Evolutionary conservation across 2,797 vertebrate genomes (phyloP).

Genomic region (Gymnopithys bicolor): DNA sequence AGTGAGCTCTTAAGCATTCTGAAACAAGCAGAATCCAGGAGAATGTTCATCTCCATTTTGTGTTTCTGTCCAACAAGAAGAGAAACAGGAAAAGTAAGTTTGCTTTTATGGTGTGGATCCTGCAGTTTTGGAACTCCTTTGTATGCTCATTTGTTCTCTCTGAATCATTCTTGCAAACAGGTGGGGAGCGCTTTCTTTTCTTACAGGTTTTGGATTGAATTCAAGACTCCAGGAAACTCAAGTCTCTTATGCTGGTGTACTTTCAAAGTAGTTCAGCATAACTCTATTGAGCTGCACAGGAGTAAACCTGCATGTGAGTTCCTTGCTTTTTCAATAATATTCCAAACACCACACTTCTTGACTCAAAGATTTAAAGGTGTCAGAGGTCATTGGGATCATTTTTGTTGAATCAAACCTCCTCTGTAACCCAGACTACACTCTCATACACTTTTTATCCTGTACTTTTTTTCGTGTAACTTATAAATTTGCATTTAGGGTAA

Average conservation of each 20-base stretch:
- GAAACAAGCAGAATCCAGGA: not conserved
- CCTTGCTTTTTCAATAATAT: not conserved
- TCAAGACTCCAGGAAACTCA: constrained; percentile 45
- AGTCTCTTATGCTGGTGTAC: not conserved
- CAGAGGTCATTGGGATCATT: not conserved
- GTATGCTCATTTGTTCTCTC: constrained; percentile 57
- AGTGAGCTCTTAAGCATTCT: not conserved
- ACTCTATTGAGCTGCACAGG: not conserved
- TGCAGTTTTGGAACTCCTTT: constrained; percentile 66
- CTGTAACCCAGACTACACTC: not conserved
- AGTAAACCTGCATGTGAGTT: not conserved
- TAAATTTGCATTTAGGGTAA: not conserved
- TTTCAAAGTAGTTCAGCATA: not conserved
- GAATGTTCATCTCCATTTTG: not conserved
- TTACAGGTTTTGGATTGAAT: constrained; percentile 49
- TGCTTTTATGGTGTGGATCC: constrained; percentile 74
- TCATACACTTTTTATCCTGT: not conserved
- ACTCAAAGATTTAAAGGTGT: not conserved
- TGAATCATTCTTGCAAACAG: constrained; percentile 78
- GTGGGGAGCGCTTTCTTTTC: constrained; percentile 58
- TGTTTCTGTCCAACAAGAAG: not conserved
- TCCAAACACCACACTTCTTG: not conserved
- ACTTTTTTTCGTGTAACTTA: not conserved
- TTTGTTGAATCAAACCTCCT: not conserved
- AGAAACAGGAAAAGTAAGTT: constrained; percentile 65